These are phyloP conservation scores for Chelonus insularis DNA, from an alignment of 1,140 invertebrate genomes.

Conservation along the genomic window DNA sequence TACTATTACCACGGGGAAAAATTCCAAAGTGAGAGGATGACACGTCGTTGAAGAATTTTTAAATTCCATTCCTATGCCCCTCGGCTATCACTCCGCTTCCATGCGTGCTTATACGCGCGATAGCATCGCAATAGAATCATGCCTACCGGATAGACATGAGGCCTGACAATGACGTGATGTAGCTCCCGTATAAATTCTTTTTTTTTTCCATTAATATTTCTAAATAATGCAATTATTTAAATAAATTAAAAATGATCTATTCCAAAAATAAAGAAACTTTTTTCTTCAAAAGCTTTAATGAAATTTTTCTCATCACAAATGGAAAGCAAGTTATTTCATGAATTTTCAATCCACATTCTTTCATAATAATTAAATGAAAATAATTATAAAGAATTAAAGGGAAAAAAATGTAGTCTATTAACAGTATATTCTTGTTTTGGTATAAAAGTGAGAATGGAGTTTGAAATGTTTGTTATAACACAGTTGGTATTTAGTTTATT, in stretches of 20 bases:
- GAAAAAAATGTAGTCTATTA: no score
- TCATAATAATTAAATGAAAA: no score
- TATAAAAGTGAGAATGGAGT: no score
- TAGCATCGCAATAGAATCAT: conserved; percentile 1
- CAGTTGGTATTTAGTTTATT: no score
- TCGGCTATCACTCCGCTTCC: not conserved
- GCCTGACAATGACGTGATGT: conserved; percentile 3
- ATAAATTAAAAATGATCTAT: not conserved
- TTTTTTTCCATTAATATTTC: not conserved
- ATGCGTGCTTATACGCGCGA: conserved; percentile 5
- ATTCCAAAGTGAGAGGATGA: conserved; percentile 10
- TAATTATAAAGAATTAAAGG: no score
- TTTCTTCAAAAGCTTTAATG: no score
- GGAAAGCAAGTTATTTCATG: no score
- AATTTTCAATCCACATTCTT: no score
- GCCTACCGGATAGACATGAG: not conserved
- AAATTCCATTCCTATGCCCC: not conserved
- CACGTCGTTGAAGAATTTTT: conserved; percentile 5
- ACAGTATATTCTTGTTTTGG: no score
- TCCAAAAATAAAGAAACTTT: no score
- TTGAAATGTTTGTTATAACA: no score
- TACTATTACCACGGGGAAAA: conserved; percentile 1
- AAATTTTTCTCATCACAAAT: no score
- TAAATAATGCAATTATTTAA: not conserved
- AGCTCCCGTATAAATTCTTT: not conserved